A percentile compares a stretch with the other conserved stretches of the same genome.
Evolutionary conservation across 2,113 vertebrate species (phyloP).

Genomic region (Onychostoma macrolepis): DNA sequence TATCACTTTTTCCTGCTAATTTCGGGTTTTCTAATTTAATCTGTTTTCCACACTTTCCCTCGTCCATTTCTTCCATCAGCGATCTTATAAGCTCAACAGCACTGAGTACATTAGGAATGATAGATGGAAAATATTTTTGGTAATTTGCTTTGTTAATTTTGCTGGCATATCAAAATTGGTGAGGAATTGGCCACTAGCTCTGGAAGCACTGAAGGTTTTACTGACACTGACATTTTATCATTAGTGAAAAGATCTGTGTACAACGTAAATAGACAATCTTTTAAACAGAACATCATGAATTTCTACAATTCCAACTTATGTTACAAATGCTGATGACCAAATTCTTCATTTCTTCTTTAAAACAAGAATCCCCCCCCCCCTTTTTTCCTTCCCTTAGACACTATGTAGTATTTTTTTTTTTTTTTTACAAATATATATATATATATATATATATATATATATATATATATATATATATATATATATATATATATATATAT

Average conservation of each 20-base stretch:
- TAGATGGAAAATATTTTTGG: conserved; percentile 8
- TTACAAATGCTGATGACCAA: too few relatives aligned
- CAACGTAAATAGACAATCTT: background rate
- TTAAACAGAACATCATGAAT: background rate
- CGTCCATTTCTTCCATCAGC: background rate
- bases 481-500: too few relatives aligned
- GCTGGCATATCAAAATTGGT: conserved; percentile 6
- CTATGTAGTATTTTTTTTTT: too few relatives aligned
- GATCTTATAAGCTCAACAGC: background rate
- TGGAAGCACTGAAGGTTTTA: background rate
- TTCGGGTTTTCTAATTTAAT: background rate
- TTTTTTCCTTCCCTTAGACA: too few relatives aligned
- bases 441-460: too few relatives aligned
- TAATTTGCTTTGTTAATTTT: background rate
- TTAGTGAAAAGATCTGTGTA: background rate
- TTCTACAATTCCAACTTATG: background rate
- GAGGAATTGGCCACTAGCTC: background rate
- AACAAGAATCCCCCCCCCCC: too few relatives aligned
- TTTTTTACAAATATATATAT: too few relatives aligned
- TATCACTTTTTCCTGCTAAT: too few relatives aligned
- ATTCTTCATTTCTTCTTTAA: too few relatives aligned
- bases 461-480: too few relatives aligned
- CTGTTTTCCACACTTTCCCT: background rate
- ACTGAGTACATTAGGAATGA: background rate
- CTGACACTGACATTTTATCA: background rate